Percentiles rank a stretch among this genome's conserved stretches.
Evolutionary conservation across 2,113 vertebrate genomes (phyloP).

Genomic region (Pachyramphus minor): DNA sequence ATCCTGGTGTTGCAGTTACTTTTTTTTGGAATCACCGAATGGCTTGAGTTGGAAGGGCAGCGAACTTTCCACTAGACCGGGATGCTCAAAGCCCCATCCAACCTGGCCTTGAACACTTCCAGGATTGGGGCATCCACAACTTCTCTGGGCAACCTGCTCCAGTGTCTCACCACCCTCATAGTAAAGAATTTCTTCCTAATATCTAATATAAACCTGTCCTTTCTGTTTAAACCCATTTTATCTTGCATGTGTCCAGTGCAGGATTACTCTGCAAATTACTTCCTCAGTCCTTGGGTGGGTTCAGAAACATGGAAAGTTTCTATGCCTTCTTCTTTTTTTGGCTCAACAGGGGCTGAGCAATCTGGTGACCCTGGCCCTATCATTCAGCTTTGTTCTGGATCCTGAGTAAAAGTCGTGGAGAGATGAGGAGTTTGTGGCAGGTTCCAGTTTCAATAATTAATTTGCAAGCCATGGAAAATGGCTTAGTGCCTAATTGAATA

Average conservation of each 20-base stretch:
- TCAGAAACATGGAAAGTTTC: background rate
- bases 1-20: background rate
- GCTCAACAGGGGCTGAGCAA: background rate
- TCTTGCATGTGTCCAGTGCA: background rate
- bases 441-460: constrained; percentile 30
- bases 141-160: background rate
- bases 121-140: background rate
- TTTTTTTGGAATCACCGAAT: background rate
- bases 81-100: background rate
- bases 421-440: background rate
- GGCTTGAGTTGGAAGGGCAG: background rate
- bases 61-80: background rate
- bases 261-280: background rate
- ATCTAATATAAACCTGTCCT: background rate
- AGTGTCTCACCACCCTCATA: background rate
- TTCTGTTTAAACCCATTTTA: background rate
- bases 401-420: background rate
- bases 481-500: constrained; percentile 48
- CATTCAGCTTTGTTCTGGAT: background rate
- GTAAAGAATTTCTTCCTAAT: background rate
- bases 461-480: background rate
- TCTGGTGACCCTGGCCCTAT: background rate
- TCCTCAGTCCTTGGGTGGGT: background rate
- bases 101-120: background rate
- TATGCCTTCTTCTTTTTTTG: background rate